A percentile compares a stretch with the other conserved stretches of the same genome.
Evolutionary conservation across 2,113 vertebrate species (phyloP).

Genomic region (Hymenochirus boettgeri): DNA sequence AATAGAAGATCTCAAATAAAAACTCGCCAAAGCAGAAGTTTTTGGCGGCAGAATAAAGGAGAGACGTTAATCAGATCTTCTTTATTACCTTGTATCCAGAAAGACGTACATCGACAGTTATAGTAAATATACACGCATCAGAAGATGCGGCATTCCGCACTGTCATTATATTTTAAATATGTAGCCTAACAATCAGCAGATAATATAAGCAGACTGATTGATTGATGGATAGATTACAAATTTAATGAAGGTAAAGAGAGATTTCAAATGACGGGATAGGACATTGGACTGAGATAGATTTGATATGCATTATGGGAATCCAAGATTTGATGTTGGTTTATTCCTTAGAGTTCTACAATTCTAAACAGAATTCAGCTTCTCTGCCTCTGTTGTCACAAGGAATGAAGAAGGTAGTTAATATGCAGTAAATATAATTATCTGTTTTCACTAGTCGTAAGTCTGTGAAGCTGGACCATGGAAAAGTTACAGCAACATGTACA

Average conservation of each 20-base stretch:
- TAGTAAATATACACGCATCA: background rate
- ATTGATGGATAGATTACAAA: background rate
- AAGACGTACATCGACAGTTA: slow-evolving; percentile 4
- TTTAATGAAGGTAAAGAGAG: background rate
- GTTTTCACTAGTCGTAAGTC: slow-evolving; percentile 44
- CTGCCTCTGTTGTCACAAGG: slow-evolving; percentile 53
- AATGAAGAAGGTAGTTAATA: slow-evolving; percentile 65
- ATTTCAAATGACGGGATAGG: background rate
- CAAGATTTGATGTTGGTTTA: slow-evolving; percentile 25
- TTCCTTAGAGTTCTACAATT: slow-evolving; percentile 31
- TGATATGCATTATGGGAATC: slow-evolving; percentile 31
- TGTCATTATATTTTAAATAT: background rate
- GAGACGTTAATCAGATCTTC: slow-evolving; percentile 26
- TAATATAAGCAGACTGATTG: background rate
- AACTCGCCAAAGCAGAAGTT: slow-evolving; percentile 26
- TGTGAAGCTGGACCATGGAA: slow-evolving; percentile 59
- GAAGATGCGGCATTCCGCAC: too few relatives aligned
- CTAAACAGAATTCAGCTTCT: slow-evolving; percentile 35
- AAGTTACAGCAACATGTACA: slow-evolving; percentile 60
- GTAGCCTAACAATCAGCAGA: background rate
- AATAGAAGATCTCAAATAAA: slow-evolving; percentile 22
- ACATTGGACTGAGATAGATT: slow-evolving; percentile 1
- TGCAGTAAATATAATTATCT: slow-evolving; percentile 62
- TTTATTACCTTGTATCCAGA: slow-evolving; percentile 29
- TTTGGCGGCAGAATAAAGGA: slow-evolving; percentile 37